A percentile compares a stretch with the other conserved stretches of the same genome.
Evolutionary conservation across 2,113 vertebrate genomes (phyloP).

Genomic region (Loxodonta africana): DNA sequence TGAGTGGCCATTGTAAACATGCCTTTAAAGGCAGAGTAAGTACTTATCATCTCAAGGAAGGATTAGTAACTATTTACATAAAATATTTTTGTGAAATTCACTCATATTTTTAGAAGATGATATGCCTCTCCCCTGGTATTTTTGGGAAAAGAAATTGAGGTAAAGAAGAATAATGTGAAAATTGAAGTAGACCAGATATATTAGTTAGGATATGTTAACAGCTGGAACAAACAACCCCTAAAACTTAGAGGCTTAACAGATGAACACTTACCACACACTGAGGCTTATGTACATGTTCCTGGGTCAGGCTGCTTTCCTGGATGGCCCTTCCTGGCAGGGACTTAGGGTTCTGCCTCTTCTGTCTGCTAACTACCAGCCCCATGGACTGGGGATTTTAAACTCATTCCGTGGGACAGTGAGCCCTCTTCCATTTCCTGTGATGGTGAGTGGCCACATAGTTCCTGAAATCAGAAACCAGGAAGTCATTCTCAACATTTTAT

Average conservation of each 20-base stretch:
- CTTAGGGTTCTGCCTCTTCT: neutral
- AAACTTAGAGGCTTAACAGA: neutral
- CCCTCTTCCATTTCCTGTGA: neutral
- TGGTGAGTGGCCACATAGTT: neutral
- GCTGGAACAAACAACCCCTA: neutral
- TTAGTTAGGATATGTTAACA: neutral
- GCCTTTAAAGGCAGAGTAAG: neutral
- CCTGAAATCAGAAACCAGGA: neutral
- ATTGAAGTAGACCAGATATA: neutral
- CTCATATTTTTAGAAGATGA: neutral
- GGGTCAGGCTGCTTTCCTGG: neutral
- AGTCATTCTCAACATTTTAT: neutral
- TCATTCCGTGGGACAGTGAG: neutral
- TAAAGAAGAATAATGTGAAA: neutral
- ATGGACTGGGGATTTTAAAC: neutral
- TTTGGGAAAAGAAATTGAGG: slow-evolving; percentile 19
- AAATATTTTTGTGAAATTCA: neutral
- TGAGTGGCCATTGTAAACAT: neutral
- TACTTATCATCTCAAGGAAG: neutral
- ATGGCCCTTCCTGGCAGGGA: neutral
- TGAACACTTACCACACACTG: neutral
- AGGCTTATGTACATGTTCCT: too few relatives aligned
- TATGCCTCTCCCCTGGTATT: neutral
- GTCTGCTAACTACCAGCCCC: neutral
- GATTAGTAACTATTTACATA: slow-evolving; percentile 18